phyloP scores from a whole-genome alignment of 35 echinoderm and acorn worm genomes.

The Amphiura filiformis region DNA sequence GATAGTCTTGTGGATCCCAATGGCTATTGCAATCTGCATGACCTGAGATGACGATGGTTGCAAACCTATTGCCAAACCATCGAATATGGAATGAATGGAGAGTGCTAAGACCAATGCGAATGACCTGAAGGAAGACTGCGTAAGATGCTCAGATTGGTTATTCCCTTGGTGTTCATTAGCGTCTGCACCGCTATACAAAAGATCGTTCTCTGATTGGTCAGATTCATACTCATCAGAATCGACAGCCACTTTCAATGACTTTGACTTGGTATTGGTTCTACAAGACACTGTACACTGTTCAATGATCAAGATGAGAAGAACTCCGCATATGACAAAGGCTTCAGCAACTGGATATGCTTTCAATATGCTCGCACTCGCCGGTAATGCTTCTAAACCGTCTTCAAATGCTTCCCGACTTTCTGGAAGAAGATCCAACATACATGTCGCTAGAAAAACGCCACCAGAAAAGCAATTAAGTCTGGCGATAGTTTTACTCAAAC shows the following conservation, averaged over 20 bases:
- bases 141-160: too few relatives aligned
- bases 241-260: background rate
- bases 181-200: too few relatives aligned
- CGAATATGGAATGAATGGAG: conserved; percentile 28
- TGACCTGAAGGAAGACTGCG: background rate
- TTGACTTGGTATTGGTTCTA: background rate
- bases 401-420: background rate
- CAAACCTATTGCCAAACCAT: conserved; percentile 25
- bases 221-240: background rate
- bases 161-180: too few relatives aligned
- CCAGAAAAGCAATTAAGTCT: conserved; percentile 26
- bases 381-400: background rate
- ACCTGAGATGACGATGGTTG: background rate
- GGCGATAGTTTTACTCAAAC: background rate
- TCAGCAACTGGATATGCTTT: background rate
- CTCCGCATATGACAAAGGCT: background rate
- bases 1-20: conserved; percentile 37
- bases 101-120: conserved; percentile 8
- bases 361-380: background rate
- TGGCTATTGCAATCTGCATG: background rate
- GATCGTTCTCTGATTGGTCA: background rate
- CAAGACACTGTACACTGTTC: background rate
- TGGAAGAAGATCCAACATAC: conserved; percentile 14
- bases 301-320: background rate
- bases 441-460: conserved; percentile 20